Evolutionary conservation across 2,113 vertebrate genomes (phyloP).

Genomic region (Piaya cayana): DNA sequence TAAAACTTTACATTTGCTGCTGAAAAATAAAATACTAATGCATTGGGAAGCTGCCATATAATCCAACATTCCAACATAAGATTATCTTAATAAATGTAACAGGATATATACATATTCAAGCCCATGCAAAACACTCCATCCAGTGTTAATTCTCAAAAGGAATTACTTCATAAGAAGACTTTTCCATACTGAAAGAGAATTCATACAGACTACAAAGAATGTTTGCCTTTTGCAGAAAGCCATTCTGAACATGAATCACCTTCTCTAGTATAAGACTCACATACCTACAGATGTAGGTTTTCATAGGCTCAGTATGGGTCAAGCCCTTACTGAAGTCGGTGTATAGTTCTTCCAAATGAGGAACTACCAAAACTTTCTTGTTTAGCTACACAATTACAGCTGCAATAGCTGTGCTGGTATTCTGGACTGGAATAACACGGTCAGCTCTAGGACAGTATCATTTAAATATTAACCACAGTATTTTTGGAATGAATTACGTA

Average conservation of each 20-base stretch:
- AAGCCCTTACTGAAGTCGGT: neutral
- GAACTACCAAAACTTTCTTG: neutral
- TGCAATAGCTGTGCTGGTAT: neutral
- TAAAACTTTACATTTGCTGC: neutral
- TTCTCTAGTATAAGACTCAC: neutral
- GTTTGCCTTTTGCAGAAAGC: neutral
- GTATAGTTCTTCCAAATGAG: neutral
- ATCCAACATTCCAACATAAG: fast-evolving
- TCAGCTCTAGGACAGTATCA: neutral
- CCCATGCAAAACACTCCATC: neutral
- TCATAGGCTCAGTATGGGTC: neutral
- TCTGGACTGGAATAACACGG: neutral
- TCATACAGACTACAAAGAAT: neutral
- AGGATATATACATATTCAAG: neutral
- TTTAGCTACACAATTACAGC: neutral
- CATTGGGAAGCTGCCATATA: neutral
- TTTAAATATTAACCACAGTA: neutral
- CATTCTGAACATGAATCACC: neutral
- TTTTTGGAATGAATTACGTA: neutral
- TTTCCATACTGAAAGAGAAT: neutral
- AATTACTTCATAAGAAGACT: neutral
- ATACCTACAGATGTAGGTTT: neutral
- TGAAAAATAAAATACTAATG: neutral
- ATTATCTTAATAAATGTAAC: neutral
- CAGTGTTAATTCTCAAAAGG: neutral